Conservation (phyloP, 2,888 invertebrate species). For the Phoenoteleia sp. region DNA sequence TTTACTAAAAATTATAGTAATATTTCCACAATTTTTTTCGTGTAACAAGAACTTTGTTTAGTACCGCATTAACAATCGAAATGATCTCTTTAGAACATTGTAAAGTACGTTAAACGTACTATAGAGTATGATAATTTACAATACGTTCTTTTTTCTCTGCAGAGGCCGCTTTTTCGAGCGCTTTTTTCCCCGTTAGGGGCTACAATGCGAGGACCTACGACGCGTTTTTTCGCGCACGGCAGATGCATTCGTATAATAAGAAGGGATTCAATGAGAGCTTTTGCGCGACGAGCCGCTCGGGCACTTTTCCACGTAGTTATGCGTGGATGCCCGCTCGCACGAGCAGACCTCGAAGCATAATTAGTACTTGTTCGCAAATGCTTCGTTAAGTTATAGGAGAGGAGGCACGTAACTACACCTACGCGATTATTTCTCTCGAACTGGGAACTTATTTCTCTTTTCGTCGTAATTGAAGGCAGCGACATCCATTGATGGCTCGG, state of each 20-base stretch:
- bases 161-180: constrained; percentile 35
- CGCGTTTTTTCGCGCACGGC: constrained; percentile 42
- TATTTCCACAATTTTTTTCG: too few relatives aligned
- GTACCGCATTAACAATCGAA: too few relatives aligned
- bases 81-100: too few relatives aligned
- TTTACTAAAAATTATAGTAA: too few relatives aligned
- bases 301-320: constrained; percentile 59
- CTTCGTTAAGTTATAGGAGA: constrained; percentile 68
- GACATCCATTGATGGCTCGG: constrained; percentile 15
- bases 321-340: constrained; percentile 59
- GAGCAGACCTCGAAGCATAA: constrained; percentile 79
- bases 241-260: constrained; percentile 65
- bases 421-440: constrained; percentile 60
- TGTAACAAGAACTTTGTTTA: too few relatives aligned
- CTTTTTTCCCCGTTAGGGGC: not conserved
- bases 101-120: too few relatives aligned
- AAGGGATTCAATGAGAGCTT: constrained; percentile 62
- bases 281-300: constrained; percentile 50
- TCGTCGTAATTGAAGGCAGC: constrained; percentile 56
- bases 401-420: constrained; percentile 66
- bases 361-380: constrained; percentile 80
- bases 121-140: too few relatives aligned
- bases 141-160: not conserved
- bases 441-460: constrained; percentile 49
- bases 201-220: constrained; percentile 32